Conservation (phyloP, 2,113 vertebrate genomes). For the Australoheros scitulus region DNA sequence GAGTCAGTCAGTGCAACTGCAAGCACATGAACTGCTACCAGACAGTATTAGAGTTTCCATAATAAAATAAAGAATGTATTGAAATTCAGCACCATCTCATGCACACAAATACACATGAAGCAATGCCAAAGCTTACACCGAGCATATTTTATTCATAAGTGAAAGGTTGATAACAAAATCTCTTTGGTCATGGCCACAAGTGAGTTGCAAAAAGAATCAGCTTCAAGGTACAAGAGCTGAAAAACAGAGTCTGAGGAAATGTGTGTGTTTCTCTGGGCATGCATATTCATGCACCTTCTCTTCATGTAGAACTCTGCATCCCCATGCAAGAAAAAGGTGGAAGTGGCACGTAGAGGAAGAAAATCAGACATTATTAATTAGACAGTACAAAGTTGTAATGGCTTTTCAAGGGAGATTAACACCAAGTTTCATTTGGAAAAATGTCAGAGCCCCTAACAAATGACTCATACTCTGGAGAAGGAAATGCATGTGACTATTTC, state of each 20-base stretch:
- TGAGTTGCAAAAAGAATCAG: constrained; percentile 41
- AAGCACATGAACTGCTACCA: neutral
- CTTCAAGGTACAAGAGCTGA: constrained; percentile 26
- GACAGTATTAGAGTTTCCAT: constrained; percentile 15
- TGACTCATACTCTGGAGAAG: constrained; percentile 23
- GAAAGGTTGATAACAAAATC: constrained; percentile 65
- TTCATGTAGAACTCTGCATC: neutral
- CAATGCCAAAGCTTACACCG: neutral
- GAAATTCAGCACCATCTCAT: neutral
- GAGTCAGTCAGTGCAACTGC: neutral
- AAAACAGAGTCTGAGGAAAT: constrained; percentile 13
- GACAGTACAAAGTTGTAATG: constrained; percentile 41
- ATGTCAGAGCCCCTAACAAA: constrained; percentile 50
- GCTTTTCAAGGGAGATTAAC: constrained; percentile 44
- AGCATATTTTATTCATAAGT: constrained; percentile 66
- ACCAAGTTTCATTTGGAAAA: constrained; percentile 50
- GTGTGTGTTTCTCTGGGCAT: neutral
- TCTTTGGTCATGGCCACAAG: constrained; percentile 57
- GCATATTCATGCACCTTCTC: neutral
- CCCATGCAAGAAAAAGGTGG: neutral
- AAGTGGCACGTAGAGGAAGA: constrained; percentile 2
- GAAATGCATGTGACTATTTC: constrained; percentile 46
- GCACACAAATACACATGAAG: constrained; percentile 20
- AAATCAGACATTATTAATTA: constrained; percentile 46
- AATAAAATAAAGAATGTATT: constrained; percentile 3